These are phyloP conservation scores for Colletes collaris DNA, from an alignment of 2,888 invertebrate species.

Conservation along the genomic window DNA sequence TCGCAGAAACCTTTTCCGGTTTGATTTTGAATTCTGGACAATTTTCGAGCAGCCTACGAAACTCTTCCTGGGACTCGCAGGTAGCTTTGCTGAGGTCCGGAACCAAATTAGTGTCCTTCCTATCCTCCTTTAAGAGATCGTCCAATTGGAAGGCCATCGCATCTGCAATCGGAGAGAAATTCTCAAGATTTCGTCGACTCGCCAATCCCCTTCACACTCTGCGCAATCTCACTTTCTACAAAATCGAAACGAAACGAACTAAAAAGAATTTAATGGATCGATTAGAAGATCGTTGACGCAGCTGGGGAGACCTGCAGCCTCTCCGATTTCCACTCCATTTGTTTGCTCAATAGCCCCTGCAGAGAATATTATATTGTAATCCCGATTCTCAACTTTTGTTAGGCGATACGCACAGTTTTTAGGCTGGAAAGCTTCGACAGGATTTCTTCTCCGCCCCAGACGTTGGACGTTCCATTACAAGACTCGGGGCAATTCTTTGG, in stretches of 20 bases:
- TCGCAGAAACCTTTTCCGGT: constrained; percentile 88
- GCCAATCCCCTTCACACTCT: constrained; percentile 27
- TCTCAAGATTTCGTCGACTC: constrained; percentile 1
- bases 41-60: constrained; percentile 91
- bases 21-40: constrained; percentile 96
- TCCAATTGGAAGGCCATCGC: constrained; percentile 89
- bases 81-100: constrained; percentile 92
- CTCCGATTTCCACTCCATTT: constrained; percentile 84
- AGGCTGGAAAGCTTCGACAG: constrained; percentile 77
- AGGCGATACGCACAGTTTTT: constrained; percentile 73
- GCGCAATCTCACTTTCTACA: constrained; percentile 60
- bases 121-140: constrained; percentile 90
- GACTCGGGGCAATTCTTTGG: constrained; percentile 24
- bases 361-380: constrained; percentile 30
- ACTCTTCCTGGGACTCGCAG: constrained; percentile 92
- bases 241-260: constrained; percentile 64
- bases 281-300: constrained; percentile 75
- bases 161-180: constrained; percentile 67
- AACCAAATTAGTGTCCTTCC: constrained; percentile 92
- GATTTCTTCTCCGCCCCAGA: constrained; percentile 78
- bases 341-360: constrained; percentile 84
- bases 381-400: no score
- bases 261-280: constrained; percentile 43
- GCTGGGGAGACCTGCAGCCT: constrained; percentile 77
- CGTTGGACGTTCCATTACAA: constrained; percentile 64